A percentile compares a stretch with the other conserved stretches of the same genome.
Conservation (phyloP, 2,113 vertebrate species). For the Guaruba guarouba region DNA sequence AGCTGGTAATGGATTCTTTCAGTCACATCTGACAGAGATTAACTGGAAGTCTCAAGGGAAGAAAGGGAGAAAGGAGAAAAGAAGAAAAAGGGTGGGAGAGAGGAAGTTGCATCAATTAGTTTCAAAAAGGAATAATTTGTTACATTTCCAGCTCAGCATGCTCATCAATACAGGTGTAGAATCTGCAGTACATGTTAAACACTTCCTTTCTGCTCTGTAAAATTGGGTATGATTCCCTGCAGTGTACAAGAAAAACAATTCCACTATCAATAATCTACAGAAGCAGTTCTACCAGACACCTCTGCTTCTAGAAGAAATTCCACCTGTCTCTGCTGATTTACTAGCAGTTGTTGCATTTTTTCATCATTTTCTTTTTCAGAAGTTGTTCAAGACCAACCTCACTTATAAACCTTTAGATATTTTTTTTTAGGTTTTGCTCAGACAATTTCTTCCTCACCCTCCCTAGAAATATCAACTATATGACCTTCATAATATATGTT, state of each 20-base stretch:
- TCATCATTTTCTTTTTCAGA: not conserved
- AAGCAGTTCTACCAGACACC: not conserved
- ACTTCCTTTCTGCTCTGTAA: not conserved
- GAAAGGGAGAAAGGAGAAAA: not conserved
- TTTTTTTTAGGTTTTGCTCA: not conserved
- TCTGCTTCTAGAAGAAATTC: not conserved
- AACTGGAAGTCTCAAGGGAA: not conserved
- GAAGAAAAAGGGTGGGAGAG: not conserved
- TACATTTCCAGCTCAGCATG: not conserved
- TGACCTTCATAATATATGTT: not conserved
- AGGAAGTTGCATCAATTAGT: not conserved
- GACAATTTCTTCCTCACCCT: not conserved
- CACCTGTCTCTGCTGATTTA: not conserved
- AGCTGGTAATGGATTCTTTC: not conserved
- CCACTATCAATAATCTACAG: not conserved
- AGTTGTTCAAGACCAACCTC: not conserved
- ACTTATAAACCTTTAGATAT: not conserved
- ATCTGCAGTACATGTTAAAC: not conserved
- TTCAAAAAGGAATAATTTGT: not conserved
- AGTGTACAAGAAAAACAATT: not conserved
- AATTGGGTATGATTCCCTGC: not conserved
- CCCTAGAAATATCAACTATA: not conserved
- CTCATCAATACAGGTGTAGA: not conserved
- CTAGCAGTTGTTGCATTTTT: not conserved
- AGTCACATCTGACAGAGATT: not conserved